Evolutionary conservation across 2,888 invertebrate species (phyloP).

Genomic region (Blastobasis lacticolella): DNA sequence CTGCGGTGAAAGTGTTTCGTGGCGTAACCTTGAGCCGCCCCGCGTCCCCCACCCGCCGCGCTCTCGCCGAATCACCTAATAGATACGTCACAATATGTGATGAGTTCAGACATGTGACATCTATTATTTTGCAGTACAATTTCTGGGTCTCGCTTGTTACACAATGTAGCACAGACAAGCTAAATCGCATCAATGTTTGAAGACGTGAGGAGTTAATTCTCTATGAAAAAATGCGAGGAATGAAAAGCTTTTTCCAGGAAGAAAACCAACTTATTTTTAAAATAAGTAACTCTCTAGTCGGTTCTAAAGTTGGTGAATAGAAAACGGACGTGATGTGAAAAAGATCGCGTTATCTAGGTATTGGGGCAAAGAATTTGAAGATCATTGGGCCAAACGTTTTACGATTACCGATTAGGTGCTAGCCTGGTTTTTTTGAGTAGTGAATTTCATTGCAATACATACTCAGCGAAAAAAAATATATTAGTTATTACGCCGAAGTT

Average conservation of each 20-base stretch:
- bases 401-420: conserved; percentile 16
- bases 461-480: too few relatives aligned
- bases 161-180: too few relatives aligned
- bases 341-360: conserved; percentile 25
- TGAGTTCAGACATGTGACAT: neutral
- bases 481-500: too few relatives aligned
- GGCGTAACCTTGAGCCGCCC: conserved; percentile 67
- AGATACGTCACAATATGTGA: conserved; percentile 43
- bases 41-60: conserved; percentile 21
- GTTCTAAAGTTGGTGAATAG: neutral
- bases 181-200: too few relatives aligned
- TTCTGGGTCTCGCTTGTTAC: too few relatives aligned
- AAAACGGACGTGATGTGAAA: conserved; percentile 22
- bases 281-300: too few relatives aligned
- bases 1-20: conserved; percentile 63
- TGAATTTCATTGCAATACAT: too few relatives aligned
- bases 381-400: conserved; percentile 18
- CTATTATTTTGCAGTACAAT: too few relatives aligned
- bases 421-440: neutral
- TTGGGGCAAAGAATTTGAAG: conserved; percentile 27
- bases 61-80: conserved; percentile 52
- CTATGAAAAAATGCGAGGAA: too few relatives aligned
- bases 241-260: too few relatives aligned
- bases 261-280: too few relatives aligned
- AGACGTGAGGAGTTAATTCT: too few relatives aligned